Base-by-base conservation (phyloP, 2,113 vertebrate genomes). In the Phylloscopus trochilus region DNA sequence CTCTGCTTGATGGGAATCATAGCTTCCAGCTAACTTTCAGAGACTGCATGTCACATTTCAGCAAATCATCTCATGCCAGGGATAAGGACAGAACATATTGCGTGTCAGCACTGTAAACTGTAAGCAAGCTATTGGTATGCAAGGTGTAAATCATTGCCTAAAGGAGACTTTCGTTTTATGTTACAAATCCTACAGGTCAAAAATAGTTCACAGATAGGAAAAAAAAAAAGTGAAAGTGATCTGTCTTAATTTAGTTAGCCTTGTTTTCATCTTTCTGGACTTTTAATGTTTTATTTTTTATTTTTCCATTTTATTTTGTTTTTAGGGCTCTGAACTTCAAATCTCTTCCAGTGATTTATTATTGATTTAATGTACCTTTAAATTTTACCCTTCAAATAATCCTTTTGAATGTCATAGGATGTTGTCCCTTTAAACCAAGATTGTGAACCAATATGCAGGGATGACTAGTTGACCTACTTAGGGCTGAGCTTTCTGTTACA, bases 11-110 rank as follows among this genome's bases (percentile, higher is more conserved):
- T 81, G 23, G 51, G 56, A 93, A 74, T 88, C n/a, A 80, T 88
- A 83, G 88, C 92, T 96, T 75, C 85, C 68, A 96, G 93, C 79
- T 93, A 93, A 85, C 55, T 83, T 92, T 86, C 80, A 94, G 79
- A 90, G 55, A 41, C 79, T 93, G 33, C 52, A 59, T 70, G 90
- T 90, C 85, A 83, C 52, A 83, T 93, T 96, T 96, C 90, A 88
- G 75, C 64, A 95, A 63, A 96, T 91, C 85, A 88, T 90, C 76
- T 83, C 69, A 72, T 86, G 72, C 64, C 79, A 93, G 49, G 64
- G 87, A 93, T 86, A 88, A 92, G 87, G 72, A 96, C 20, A 26
- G 72, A 93, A 91, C 93, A 95, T 88, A 93, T 74, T 93, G 68
- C 5, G 0, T 74, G 75, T 86, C 85, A 95, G 47, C 59, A 39